Conservation (phyloP, 1,140 invertebrate species). For the Formica exsecta region DNA sequence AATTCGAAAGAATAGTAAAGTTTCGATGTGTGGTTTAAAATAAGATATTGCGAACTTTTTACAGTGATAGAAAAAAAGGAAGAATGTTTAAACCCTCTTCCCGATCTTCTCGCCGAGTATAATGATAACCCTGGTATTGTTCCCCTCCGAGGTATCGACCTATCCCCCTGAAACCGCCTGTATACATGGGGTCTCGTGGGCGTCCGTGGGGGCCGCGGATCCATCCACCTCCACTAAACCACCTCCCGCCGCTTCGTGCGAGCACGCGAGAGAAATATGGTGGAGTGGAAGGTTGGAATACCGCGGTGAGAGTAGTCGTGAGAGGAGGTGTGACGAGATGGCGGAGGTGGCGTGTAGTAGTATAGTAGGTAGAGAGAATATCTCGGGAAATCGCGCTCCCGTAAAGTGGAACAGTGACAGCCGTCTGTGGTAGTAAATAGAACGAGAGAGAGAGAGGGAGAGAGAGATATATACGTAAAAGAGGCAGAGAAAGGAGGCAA, state of each 20-base stretch:
- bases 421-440: constrained; percentile 41
- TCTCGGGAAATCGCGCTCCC: constrained; percentile 77
- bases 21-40: not conserved
- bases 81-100: not conserved
- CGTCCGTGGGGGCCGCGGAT: constrained; percentile 77
- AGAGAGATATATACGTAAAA: constrained; percentile 12
- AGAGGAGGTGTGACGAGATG: constrained; percentile 54
- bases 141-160: constrained; percentile 52
- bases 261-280: constrained; percentile 72
- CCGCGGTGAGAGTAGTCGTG: constrained; percentile 55
- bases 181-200: constrained; percentile 71
- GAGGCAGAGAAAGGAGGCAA: constrained; percentile 21
- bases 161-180: constrained; percentile 55
- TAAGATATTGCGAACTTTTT: constrained; percentile 4
- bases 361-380: constrained; percentile 77
- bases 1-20: not conserved
- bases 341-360: constrained; percentile 69
- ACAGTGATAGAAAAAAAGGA: not conserved
- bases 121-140: constrained; percentile 22
- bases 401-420: constrained; percentile 81
- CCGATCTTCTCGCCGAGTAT: not conserved
- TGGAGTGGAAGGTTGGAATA: constrained; percentile 73
- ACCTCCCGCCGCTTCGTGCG: constrained; percentile 65
- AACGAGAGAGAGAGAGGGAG: constrained; percentile 59
- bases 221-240: constrained; percentile 67